Evolutionary conservation across 2,797 vertebrate species (phyloP).

Genomic region (Hyperoplus lanceolatus): DNA sequence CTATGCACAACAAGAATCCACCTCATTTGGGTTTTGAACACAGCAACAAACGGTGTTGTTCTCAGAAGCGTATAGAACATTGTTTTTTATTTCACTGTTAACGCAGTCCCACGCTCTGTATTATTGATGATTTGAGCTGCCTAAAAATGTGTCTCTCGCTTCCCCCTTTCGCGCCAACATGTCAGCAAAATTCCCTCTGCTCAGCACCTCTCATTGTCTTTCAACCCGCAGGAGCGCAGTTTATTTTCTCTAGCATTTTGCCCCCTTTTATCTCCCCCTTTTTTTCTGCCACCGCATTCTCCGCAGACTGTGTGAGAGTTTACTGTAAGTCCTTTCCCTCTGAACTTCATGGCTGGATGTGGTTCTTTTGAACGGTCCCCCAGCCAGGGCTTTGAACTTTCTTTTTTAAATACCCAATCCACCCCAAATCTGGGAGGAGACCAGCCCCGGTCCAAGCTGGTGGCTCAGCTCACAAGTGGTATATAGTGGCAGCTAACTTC

Average conservation of each 20-base stretch:
- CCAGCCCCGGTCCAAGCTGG: conserved; percentile 60
- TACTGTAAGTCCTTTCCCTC: conserved; percentile 57
- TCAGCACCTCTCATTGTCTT: conserved; percentile 40
- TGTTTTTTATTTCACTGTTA: conserved; percentile 39
- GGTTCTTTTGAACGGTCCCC: conserved; percentile 79
- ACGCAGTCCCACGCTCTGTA: conserved; percentile 28
- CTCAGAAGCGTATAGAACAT: conserved; percentile 13
- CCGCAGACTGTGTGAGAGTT: conserved; percentile 53
- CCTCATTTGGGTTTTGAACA: conserved; percentile 27
- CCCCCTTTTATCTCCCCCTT: not conserved
- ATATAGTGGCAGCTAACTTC: conserved; percentile 51
- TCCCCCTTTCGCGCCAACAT: conserved; percentile 33
- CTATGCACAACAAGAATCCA: conserved; percentile 33
- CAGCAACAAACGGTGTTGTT: conserved; percentile 22
- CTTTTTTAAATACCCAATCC: conserved; percentile 75
- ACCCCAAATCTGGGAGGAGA: conserved; percentile 69
- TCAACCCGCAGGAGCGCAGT: conserved; percentile 14
- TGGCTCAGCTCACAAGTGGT: conserved; percentile 58
- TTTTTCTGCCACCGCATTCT: conserved; percentile 33
- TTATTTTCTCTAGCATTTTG: conserved; percentile 44
- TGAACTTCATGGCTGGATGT: conserved; percentile 63
- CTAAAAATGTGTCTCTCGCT: conserved; percentile 40
- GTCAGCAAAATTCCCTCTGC: conserved; percentile 51
- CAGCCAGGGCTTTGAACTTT: conserved; percentile 83
- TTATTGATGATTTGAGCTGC: conserved; percentile 46